Base-by-base conservation (phyloP, 2,113 vertebrate genomes). In the Laterallus jamaicensis region DNA sequence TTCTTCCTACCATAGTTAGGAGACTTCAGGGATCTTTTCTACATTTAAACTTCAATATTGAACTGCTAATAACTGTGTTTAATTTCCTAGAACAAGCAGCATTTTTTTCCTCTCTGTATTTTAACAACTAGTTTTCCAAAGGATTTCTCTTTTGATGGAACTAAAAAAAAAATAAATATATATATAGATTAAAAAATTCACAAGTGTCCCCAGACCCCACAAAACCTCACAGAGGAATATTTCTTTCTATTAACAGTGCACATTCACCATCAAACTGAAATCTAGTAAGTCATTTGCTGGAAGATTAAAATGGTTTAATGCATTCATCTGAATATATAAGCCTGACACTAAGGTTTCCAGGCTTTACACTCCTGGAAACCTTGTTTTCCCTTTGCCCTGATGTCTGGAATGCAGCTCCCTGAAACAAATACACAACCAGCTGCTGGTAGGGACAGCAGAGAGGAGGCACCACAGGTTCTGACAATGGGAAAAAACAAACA, bases 141-240 rank as follows among this genome's bases (percentile, higher is more conserved):
- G 60, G 69, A 78, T 56, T 93, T 81, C 55, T 88, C 64, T 63
- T 92, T 68, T 67, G 58, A 88, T 42, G 64, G 88, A 97, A 92
- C 73, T 28, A 8, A 54, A 54, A 54, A 52, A 52, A 50, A 50
- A 12, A 39, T 12, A 52, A 11, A 39, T 12, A 52, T 44, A 47
- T 44, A 44, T 21, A 21, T 49, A 28, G 28, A 54, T 28, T 26
- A 26, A 52, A 26, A 52, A 52, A 52, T 14, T 54, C 88, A 69
- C 54, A 74, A 83, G 66, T 22, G 60, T 35, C 56, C 63, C 28
- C 47, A 88, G 83, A 88, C 70, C 86, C 76, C 92, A 4, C 37
- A 59, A 67, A 76, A 74, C 47, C 74, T 70, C 82, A 55, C 28
- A 32, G 76, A 74, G 31, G 37, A 66, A 55, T 29, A 31, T 22